Evolutionary conservation across 2,113 vertebrate species (phyloP).

Genomic region (Delphinus delphis): DNA sequence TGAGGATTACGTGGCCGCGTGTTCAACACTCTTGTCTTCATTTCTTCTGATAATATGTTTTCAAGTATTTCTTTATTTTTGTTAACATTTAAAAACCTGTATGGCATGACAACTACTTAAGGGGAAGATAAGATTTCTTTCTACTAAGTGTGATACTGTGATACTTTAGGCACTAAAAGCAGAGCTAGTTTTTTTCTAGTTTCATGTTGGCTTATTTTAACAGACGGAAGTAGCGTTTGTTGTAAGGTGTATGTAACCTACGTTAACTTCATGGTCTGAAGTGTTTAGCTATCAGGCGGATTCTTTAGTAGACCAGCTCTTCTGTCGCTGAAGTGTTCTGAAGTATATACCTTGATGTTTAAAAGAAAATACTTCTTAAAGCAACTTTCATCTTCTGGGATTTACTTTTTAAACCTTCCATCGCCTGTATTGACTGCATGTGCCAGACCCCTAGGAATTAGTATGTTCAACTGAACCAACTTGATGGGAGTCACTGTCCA

Average conservation of each 20-base stretch:
- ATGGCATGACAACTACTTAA: conserved; percentile 80
- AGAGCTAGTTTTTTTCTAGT: conserved; percentile 68
- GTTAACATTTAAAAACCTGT: conserved; percentile 83
- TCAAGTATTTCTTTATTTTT: conserved; percentile 86
- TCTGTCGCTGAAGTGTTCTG: background rate
- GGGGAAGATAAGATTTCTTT: conserved; percentile 76
- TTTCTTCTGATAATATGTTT: conserved; percentile 83
- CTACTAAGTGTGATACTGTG: conserved; percentile 75
- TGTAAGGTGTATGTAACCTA: conserved; percentile 42
- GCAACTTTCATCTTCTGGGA: conserved; percentile 77
- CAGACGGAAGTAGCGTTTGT: background rate
- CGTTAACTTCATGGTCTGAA: conserved; percentile 61
- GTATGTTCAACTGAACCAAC: background rate
- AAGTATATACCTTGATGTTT: conserved; percentile 60
- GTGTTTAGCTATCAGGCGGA: conserved; percentile 71
- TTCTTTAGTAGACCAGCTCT: background rate
- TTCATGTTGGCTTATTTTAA: background rate
- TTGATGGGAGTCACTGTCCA: background rate
- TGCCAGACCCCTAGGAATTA: conserved; percentile 63
- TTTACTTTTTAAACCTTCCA: conserved; percentile 75
- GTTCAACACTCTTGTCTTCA: conserved; percentile 74
- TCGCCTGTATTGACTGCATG: conserved; percentile 83
- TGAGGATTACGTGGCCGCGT: conserved; percentile 71
- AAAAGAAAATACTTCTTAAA: conserved; percentile 70
- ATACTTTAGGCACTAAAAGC: conserved; percentile 76